Conservation (phyloP, 2,113 vertebrate genomes). For the Atherinomorus stipes region DNA sequence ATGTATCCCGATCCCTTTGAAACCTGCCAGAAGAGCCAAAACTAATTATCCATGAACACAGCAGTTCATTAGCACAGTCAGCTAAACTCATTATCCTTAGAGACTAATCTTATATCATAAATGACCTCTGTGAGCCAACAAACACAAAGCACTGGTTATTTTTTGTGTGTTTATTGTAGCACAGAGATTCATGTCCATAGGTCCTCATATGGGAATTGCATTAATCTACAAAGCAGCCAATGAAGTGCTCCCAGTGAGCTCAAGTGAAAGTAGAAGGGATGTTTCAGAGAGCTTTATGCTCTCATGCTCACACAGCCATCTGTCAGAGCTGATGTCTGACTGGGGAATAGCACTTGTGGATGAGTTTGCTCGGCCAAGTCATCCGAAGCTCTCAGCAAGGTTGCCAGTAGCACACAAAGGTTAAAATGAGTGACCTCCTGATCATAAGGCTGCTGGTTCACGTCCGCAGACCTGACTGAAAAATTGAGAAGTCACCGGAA, state of each 20-base stretch:
- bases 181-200: constrained; percentile 16
- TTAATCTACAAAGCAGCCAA: constrained; percentile 45
- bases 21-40: constrained; percentile 35
- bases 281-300: constrained; percentile 21
- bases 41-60: constrained; percentile 57
- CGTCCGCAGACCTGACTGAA: not conserved
- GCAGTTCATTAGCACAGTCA: constrained; percentile 48
- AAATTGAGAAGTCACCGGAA: constrained; percentile 1
- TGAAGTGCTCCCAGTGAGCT: constrained; percentile 22
- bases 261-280: constrained; percentile 17
- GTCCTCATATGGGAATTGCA: constrained; percentile 38
- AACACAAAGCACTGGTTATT: constrained; percentile 16
- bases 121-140: constrained; percentile 19
- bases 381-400: not conserved
- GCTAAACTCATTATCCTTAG: constrained; percentile 36
- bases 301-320: constrained; percentile 31
- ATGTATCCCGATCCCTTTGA: constrained; percentile 32
- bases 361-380: not conserved
- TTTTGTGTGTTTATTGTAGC: constrained; percentile 28
- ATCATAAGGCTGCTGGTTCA: not conserved
- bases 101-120: constrained; percentile 47
- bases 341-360: constrained; percentile 9
- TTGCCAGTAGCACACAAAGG: not conserved
- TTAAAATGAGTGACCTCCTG: constrained; percentile 18
- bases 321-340: constrained; percentile 39